A percentile compares a stretch with the other conserved stretches of the same genome.
Evolutionary conservation across 2,797 vertebrate genomes (phyloP).

Genomic region (Tympanoctomys barrerae): DNA sequence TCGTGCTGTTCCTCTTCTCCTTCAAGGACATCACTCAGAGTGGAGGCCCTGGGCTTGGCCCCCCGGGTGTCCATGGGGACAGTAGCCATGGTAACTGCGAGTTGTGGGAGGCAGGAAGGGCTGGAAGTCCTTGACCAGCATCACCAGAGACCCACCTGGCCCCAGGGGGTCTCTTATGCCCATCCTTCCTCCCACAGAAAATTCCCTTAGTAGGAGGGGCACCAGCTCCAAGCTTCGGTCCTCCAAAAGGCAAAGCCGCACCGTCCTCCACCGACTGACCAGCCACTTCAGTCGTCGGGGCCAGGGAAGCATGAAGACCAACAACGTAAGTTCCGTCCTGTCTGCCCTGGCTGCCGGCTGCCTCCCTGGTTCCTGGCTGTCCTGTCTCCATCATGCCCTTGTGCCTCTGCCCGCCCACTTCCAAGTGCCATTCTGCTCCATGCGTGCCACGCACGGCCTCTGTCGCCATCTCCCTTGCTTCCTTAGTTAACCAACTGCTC

Average conservation of each 20-base stretch:
- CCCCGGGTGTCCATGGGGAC: conserved; percentile 68
- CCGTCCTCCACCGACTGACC: conserved; percentile 91
- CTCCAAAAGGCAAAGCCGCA: conserved; percentile 89
- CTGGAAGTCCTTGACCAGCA: neutral
- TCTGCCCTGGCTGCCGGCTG: neutral
- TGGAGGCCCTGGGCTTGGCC: conserved; percentile 81
- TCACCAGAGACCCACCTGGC: neutral
- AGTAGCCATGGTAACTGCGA: conserved; percentile 79
- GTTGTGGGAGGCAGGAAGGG: neutral
- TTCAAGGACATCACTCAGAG: conserved; percentile 96
- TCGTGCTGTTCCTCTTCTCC: conserved; percentile 97
- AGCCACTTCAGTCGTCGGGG: conserved; percentile 90
- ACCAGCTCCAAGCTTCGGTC: conserved; percentile 88
- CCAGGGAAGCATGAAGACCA: conserved; percentile 91
- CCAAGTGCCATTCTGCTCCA: neutral
- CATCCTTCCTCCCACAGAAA: conserved; percentile 84
- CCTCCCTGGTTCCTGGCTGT: neutral
- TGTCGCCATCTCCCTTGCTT: neutral
- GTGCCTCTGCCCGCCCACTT: neutral
- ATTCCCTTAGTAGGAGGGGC: conserved; percentile 88
- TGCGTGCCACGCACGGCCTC: neutral
- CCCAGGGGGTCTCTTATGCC: neutral
- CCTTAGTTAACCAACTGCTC: neutral
- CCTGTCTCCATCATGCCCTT: neutral
- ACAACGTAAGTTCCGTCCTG: conserved; percentile 89